Evolutionary conservation across 2,113 vertebrate genomes (phyloP).

Genomic region (Nymphicus hollandicus): DNA sequence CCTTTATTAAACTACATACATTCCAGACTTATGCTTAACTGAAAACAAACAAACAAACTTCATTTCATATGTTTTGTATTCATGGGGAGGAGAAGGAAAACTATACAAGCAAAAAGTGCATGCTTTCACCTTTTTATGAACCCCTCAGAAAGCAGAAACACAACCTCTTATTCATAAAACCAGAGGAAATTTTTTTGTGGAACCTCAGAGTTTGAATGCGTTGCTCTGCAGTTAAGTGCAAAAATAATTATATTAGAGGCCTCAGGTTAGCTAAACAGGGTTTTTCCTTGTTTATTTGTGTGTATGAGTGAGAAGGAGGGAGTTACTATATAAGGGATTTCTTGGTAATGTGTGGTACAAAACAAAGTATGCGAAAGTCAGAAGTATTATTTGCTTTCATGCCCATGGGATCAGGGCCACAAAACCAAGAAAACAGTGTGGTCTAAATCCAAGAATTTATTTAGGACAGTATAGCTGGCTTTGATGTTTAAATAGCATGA

Average conservation of each 20-base stretch:
- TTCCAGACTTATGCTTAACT: background rate
- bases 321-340: background rate
- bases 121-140: background rate
- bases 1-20: background rate
- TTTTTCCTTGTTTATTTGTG: background rate
- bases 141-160: background rate
- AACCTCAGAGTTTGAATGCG: background rate
- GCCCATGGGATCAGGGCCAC: background rate
- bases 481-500: background rate
- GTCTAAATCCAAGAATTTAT: background rate
- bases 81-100: background rate
- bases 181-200: background rate
- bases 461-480: background rate
- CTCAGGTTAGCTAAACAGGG: background rate
- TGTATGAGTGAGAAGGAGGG: background rate
- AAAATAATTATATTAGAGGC: background rate
- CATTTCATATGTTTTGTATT: background rate
- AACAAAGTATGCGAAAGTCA: background rate
- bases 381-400: background rate
- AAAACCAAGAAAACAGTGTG: background rate
- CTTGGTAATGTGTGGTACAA: background rate
- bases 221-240: background rate
- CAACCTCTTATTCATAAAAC: background rate
- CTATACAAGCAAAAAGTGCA: background rate
- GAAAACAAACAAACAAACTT: background rate